These are phyloP conservation scores for Euschistus heros DNA, from an alignment of 1,140 invertebrate species.

Conservation along the genomic window DNA sequence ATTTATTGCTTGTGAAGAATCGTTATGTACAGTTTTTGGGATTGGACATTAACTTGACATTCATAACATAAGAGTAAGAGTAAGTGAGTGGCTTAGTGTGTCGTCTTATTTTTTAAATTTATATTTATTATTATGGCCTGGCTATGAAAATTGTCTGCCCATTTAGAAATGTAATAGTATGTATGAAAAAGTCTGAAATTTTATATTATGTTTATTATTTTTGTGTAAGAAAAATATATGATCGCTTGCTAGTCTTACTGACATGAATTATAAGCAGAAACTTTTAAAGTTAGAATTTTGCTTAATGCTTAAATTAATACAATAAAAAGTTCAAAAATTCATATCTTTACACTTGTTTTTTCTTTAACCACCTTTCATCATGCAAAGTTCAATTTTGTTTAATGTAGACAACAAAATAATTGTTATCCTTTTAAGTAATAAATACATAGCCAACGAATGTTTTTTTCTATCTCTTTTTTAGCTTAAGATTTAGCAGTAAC, in stretches of 20 bases:
- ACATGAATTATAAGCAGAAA: background rate
- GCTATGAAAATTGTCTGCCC: background rate
- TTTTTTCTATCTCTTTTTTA: too few species aligned
- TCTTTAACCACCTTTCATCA: too few species aligned
- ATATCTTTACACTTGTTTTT: too few species aligned
- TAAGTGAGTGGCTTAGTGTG: background rate
- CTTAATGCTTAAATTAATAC: slow-evolving; percentile 13
- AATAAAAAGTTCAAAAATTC: slow-evolving; percentile 2
- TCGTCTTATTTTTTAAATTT: background rate
- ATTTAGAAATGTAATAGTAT: background rate
- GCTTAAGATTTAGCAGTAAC: too few species aligned
- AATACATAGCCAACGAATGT: too few species aligned
- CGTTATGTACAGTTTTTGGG: background rate
- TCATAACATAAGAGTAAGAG: background rate
- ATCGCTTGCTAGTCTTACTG: slow-evolving; percentile 13
- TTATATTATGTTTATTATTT: slow-evolving; percentile 14
- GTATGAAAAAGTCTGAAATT: slow-evolving; percentile 6
- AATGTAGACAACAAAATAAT: too few species aligned
- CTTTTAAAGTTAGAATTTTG: slow-evolving; percentile 1
- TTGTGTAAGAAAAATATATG: background rate
- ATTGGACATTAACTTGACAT: background rate
- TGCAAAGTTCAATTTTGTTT: too few species aligned
- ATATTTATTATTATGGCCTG: slow-evolving; percentile 4
- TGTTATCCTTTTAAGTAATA: too few species aligned
- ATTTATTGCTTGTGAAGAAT: too few species aligned